These are phyloP conservation scores for Matsumyia berberina DNA, from an alignment of 2,888 invertebrate species.

Conservation along the genomic window DNA sequence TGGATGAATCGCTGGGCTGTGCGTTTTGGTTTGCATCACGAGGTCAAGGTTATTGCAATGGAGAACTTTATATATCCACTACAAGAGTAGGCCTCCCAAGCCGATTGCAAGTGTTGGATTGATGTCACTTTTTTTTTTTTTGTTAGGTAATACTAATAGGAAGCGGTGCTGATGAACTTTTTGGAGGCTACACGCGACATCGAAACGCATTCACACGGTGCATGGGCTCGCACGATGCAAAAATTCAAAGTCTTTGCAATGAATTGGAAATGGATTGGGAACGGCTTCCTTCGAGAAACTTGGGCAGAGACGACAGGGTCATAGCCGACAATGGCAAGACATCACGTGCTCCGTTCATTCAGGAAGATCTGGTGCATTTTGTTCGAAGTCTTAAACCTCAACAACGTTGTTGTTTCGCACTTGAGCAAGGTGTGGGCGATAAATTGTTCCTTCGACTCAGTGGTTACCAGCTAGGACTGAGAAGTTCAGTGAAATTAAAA, in stretches of 20 bases:
- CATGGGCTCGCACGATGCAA: constrained; percentile 84
- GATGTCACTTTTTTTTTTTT: not conserved
- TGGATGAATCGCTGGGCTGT: constrained; percentile 98
- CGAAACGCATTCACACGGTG: constrained; percentile 88
- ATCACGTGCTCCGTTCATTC: constrained; percentile 92
- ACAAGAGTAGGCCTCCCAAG: constrained; percentile 76
- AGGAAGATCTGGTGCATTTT: constrained; percentile 89
- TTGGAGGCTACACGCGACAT: constrained; percentile 97
- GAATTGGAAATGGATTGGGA: constrained; percentile 92
- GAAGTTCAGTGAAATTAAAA: constrained; percentile 88
- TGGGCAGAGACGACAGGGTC: constrained; percentile 97
- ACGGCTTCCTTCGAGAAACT: constrained; percentile 94
- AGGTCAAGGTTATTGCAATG: constrained; percentile 85
- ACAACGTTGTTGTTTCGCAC: constrained; percentile 85
- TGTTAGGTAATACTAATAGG: constrained; percentile 92
- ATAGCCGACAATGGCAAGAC: constrained; percentile 95
- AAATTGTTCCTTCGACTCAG: constrained; percentile 93
- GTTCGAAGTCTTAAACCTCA: constrained; percentile 88
- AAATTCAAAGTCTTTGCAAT: constrained; percentile 85
- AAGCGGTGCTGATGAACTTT: constrained; percentile 98
- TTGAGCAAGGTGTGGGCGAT: constrained; percentile 93
- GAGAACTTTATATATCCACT: constrained; percentile 74
- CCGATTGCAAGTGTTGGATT: not conserved
- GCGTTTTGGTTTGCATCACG: constrained; percentile 98
- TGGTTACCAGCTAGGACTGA: constrained; percentile 88